phyloP scores from a whole-genome alignment of 2,113 vertebrate genomes.

The Sitta europaea region DNA sequence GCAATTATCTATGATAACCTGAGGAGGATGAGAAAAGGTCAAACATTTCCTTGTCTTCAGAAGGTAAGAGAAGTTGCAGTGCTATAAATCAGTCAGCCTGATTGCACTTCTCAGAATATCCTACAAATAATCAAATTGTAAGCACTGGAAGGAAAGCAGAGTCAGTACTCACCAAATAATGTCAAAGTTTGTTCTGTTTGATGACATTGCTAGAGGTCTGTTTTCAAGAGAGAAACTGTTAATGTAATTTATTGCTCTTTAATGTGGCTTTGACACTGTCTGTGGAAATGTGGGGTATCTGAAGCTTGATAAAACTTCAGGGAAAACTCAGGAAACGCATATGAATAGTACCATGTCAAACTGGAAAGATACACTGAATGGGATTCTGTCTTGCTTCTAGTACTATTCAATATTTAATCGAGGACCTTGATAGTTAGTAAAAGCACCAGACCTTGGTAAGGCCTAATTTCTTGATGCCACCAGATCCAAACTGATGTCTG shows the following conservation, averaged over 20 bases:
- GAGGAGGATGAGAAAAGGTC: slow-evolving; percentile 13
- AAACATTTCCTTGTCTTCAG: neutral
- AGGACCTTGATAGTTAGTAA: neutral
- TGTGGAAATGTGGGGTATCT: neutral
- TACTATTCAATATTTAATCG: neutral
- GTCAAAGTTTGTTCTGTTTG: neutral
- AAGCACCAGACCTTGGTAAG: neutral
- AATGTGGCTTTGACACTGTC: neutral
- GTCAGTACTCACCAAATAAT: neutral
- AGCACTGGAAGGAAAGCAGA: neutral
- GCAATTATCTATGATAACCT: neutral
- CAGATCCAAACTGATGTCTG: neutral
- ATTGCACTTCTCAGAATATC: neutral
- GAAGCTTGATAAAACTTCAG: neutral
- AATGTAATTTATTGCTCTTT: neutral
- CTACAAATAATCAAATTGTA: neutral
- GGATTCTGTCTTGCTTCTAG: neutral
- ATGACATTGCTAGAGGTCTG: neutral
- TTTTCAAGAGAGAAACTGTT: neutral
- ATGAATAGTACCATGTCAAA: neutral
- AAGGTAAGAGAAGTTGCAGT: neutral
- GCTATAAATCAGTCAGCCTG: neutral
- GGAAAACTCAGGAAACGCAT: neutral
- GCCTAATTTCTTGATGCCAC: neutral
- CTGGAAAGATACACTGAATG: neutral